Evolutionary conservation across 2,888 invertebrate species (phyloP), one percentile per base, ranked within the genome.

Genomic region (Galerucella nymphaeae): DNA sequence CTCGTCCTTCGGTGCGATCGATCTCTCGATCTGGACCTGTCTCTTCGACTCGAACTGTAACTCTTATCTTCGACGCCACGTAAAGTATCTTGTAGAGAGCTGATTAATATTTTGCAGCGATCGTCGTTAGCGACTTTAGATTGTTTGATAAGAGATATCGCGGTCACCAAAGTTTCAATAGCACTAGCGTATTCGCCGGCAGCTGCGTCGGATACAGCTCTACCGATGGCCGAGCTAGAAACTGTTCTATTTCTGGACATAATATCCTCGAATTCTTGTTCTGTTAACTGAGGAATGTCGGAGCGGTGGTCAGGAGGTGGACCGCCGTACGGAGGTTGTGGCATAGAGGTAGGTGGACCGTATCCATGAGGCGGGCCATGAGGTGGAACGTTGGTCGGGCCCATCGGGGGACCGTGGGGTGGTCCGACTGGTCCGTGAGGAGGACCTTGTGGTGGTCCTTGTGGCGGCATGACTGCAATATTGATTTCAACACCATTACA

Each of bases 51-150:
- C 57, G 91, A 91, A 79, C 96, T 96, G 85, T 98, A 98, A 80
- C 97, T 97, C 88, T 99, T 99, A 50, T 96, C 95, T 88, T 99
- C 99, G 14, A 99, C 97, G 64, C 98, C 98, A 86, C 97, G 94
- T 55, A 99, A 88, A 1, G 99, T 99, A 85, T 99, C 99, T 72
- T 84, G 85, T 2, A 99, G 90, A 0, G 98, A 97, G 80, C 96
- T 97, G 79, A 99, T 97, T 70, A 99, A 88, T 81, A 99, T 98
- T 88, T 98, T 98, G 89, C 99, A 99, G 57, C 99, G 91, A 85
- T 99, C 99, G 87, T 99, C 99, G 81, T 93, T 93, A 0, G 97
- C 95, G 61, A 97, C 95, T 68, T 84, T 87, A 70, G 98, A 98
- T 89, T 99, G 98, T 86, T 98, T 98, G 80, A 99, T 99, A 71